A percentile compares a stretch with the other conserved stretches of the same genome.
These are phyloP conservation scores for Phasia obesa DNA, from an alignment of 2,888 invertebrate species.

Conservation along the genomic window DNA sequence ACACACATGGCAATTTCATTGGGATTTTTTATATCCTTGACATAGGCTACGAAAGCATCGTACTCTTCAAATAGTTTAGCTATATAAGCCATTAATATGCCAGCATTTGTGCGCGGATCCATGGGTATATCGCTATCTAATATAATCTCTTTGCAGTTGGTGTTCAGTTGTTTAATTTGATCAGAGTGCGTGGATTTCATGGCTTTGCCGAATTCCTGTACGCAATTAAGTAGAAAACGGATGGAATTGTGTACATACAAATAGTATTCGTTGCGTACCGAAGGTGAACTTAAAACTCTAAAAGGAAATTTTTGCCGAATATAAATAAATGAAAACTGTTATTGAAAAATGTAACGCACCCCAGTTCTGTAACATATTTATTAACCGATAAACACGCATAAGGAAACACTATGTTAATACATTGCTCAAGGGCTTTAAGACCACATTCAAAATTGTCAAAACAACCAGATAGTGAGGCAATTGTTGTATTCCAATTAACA, in stretches of 20 bases:
- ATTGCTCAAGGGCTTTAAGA: conserved; percentile 75
- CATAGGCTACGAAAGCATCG: conserved; percentile 72
- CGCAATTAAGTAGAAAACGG: conserved; percentile 80
- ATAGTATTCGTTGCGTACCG: conserved; percentile 79
- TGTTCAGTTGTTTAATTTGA: conserved; percentile 71
- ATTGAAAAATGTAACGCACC: conserved; percentile 71
- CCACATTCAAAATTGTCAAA: conserved; percentile 81
- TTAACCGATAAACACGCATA: conserved; percentile 76
- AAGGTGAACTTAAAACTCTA: conserved; percentile 78
- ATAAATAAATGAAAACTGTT: background rate
- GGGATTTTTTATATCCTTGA: conserved; percentile 70
- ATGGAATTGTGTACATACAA: conserved; percentile 81
- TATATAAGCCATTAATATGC: conserved; percentile 84
- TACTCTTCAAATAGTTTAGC: conserved; percentile 81
- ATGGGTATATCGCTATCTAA: conserved; percentile 84
- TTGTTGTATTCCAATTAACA: conserved; percentile 73
- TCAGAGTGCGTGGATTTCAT: conserved; percentile 62
- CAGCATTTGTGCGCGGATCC: conserved; percentile 87
- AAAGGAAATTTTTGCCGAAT: background rate
- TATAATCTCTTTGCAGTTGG: conserved; percentile 78
- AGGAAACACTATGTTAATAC: conserved; percentile 74
- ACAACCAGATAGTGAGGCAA: conserved; percentile 78
- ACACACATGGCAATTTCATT: conserved; percentile 77
- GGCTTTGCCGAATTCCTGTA: conserved; percentile 82
- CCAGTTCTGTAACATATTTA: conserved; percentile 75